These are phyloP conservation scores for Nomada ruficornis DNA, from an alignment of 2,888 invertebrate genomes.

Conservation along the genomic window DNA sequence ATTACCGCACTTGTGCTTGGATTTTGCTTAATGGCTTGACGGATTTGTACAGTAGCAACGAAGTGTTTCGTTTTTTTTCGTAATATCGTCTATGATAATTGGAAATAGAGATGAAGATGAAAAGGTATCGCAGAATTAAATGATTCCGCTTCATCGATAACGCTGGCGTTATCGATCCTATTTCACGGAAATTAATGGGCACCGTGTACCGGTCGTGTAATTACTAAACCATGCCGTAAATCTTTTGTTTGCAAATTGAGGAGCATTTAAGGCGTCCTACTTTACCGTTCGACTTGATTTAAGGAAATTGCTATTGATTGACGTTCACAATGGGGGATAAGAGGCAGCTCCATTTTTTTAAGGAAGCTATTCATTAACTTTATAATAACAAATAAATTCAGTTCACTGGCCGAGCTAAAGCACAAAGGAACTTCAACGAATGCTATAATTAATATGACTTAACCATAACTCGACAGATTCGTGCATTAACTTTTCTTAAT, in stretches of 20 bases:
- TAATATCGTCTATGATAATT: not conserved
- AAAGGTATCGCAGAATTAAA: not conserved
- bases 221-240: conserved; percentile 26
- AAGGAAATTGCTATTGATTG: conserved; percentile 59
- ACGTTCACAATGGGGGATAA: conserved; percentile 31
- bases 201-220: conserved; percentile 14
- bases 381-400: conserved; percentile 28
- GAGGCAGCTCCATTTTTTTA: conserved; percentile 31
- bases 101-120: not conserved
- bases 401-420: not conserved
- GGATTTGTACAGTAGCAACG: not conserved
- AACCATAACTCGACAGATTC: not conserved
- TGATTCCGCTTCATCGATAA: not conserved
- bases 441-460: not conserved
- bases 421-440: not conserved
- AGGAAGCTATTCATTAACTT: conserved; percentile 53
- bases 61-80: not conserved
- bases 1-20: not conserved
- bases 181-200: not conserved
- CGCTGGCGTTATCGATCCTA: not conserved
- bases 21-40: conserved; percentile 8
- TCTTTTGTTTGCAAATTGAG: conserved; percentile 51
- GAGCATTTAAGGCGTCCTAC: conserved; percentile 49
- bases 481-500: not conserved
- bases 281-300: conserved; percentile 46